Conservation (phyloP, 2,888 invertebrate species). For the Spodoptera exigua region DNA sequence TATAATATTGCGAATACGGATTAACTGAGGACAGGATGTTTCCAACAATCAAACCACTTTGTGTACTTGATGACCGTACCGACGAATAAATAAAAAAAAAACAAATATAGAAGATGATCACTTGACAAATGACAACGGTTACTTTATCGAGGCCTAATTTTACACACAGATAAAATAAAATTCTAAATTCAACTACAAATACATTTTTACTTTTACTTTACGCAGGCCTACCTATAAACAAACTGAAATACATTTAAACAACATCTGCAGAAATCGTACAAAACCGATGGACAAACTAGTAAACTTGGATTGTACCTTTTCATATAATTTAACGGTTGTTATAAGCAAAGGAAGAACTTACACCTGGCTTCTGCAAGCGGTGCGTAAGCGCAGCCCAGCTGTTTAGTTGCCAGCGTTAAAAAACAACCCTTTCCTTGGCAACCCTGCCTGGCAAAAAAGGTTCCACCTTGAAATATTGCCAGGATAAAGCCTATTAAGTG, state of each 20-base stretch:
- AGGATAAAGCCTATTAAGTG: conserved; percentile 38
- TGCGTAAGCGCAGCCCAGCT: conserved; percentile 42
- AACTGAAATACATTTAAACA: too few relatives aligned
- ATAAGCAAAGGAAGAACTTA: conserved; percentile 58
- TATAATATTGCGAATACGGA: conserved; percentile 19
- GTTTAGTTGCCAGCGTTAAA: conserved; percentile 29
- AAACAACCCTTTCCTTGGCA: conserved; percentile 19
- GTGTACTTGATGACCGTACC: not conserved
- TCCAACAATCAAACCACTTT: conserved; percentile 16
- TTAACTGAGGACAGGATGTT: conserved; percentile 15
- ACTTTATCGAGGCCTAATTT: too few relatives aligned
- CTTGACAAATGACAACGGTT: too few relatives aligned
- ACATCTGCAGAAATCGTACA: too few relatives aligned
- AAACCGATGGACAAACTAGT: too few relatives aligned
- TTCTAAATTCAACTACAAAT: too few relatives aligned
- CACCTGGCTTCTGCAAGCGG: conserved; percentile 65
- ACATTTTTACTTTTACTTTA: too few relatives aligned
- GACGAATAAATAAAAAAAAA: too few relatives aligned
- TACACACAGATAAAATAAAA: too few relatives aligned
- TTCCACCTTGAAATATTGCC: conserved; percentile 16
- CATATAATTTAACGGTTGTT: conserved; percentile 21
- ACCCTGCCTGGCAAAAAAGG: conserved; percentile 21
- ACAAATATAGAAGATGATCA: too few relatives aligned
- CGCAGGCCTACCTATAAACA: too few relatives aligned
- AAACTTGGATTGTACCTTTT: conserved; percentile 4